phyloP scores from a whole-genome alignment of 2,888 invertebrate species.

The Aricia artaxerxes region DNA sequence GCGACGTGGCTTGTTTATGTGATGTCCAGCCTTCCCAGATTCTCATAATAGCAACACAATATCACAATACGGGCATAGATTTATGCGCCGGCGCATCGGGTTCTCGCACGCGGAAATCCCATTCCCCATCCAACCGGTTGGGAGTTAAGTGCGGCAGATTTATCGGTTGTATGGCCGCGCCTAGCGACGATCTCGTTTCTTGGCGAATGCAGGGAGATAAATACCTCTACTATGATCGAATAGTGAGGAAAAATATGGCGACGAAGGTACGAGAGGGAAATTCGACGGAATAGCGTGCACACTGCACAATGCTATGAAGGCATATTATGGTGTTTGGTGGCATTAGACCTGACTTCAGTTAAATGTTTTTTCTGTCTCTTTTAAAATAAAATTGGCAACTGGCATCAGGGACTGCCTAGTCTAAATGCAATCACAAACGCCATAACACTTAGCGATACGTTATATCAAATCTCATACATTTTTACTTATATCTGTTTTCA shows the following conservation, averaged over 20 bases:
- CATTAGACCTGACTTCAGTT: no score
- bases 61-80: conserved; percentile 79
- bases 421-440: no score
- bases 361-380: no score
- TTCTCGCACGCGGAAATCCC: conserved; percentile 80
- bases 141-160: conserved; percentile 79
- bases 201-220: conserved; percentile 49
- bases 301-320: no score
- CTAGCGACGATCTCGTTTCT: conserved; percentile 73
- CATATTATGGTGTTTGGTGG: no score
- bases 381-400: no score
- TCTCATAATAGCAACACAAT: conserved; percentile 79
- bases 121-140: conserved; percentile 68
- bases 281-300: no score
- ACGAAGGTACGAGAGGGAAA: conserved; percentile 14
- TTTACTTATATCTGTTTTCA: no score
- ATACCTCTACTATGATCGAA: conserved; percentile 45
- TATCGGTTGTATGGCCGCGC: conserved; percentile 68
- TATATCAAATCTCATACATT: no score
- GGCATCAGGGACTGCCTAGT: no score
- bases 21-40: conserved; percentile 66
- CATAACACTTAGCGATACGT: no score
- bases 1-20: conserved; percentile 57
- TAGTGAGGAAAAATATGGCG: conserved; percentile 36
- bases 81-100: conserved; percentile 76